phyloP scores from a whole-genome alignment of 2,888 invertebrate genomes.

The Periphyllus acericola region DNA sequence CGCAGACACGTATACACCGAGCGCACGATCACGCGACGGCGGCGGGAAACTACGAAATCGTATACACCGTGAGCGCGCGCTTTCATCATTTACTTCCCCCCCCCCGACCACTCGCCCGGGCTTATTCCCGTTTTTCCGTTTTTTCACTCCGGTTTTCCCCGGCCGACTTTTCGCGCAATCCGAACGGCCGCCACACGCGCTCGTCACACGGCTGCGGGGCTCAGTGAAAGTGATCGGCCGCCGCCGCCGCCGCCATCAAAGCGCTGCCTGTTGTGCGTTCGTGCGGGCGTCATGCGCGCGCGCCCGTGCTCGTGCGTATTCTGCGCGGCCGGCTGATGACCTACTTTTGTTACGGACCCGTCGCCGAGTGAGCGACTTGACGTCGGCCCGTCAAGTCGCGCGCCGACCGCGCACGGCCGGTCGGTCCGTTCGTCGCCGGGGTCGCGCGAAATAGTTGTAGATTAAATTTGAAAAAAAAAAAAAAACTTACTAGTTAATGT shows the following conservation, averaged over 20 bases:
- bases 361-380: conserved; percentile 53
- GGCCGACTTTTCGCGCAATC: background rate
- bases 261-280: conserved; percentile 63
- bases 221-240: conserved; percentile 57
- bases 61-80: too few relatives aligned
- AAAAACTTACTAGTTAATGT: background rate
- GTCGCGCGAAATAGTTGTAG: background rate
- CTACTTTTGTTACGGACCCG: conserved; percentile 49
- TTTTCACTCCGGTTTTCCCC: background rate
- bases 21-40: background rate
- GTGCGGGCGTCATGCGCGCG: background rate
- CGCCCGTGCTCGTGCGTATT: conserved; percentile 21
- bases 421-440: background rate
- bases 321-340: conserved; percentile 38
- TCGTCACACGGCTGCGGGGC: background rate
- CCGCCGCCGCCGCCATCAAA: conserved; percentile 64
- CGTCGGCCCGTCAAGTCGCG: conserved; percentile 38
- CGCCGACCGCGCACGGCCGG: background rate
- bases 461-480: background rate
- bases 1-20: background rate
- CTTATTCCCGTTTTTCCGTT: too few relatives aligned
- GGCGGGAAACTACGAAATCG: too few relatives aligned
- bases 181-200: background rate
- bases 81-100: too few relatives aligned
- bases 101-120: too few relatives aligned